Evolutionary conservation across 2,113 vertebrate genomes (phyloP).

Genomic region (Sylvilagus bachmani): DNA sequence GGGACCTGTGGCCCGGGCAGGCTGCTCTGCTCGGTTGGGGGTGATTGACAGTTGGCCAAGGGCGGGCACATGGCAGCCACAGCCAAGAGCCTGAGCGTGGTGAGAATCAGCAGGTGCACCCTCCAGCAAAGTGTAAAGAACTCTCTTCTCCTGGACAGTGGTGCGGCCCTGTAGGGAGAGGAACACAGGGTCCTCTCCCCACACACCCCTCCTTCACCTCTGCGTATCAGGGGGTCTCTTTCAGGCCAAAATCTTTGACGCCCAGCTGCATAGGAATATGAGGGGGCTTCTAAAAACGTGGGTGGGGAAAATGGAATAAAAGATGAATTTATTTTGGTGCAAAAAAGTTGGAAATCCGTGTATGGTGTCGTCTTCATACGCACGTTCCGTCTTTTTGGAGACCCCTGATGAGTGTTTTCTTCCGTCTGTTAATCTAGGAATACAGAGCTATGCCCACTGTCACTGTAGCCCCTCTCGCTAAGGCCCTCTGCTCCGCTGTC

Average conservation of each 20-base stretch:
- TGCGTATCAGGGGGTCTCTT: not conserved
- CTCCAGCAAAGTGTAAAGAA: not conserved
- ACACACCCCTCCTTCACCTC: not conserved
- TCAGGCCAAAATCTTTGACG: not conserved
- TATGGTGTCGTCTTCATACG: no score
- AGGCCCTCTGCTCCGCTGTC: not conserved
- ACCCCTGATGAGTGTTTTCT: not conserved
- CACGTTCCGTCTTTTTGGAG: no score
- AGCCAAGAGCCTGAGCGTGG: not conserved
- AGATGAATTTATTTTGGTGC: no score
- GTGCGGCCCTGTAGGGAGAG: not conserved
- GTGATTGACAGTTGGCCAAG: fast-evolving
- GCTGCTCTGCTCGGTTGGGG: not conserved
- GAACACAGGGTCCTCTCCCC: not conserved
- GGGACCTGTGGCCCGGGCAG: not conserved
- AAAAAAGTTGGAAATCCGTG: no score
- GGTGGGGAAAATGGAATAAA: no score
- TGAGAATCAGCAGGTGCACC: not conserved
- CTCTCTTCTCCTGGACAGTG: not conserved
- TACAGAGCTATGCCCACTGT: not conserved
- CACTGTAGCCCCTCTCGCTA: not conserved
- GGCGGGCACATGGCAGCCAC: not conserved
- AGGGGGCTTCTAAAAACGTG: no score
- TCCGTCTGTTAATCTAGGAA: not conserved
- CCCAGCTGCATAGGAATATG: not conserved